Evolutionary conservation across 2,888 invertebrate species (phyloP).

Genomic region (Charanyca ferruginea): DNA sequence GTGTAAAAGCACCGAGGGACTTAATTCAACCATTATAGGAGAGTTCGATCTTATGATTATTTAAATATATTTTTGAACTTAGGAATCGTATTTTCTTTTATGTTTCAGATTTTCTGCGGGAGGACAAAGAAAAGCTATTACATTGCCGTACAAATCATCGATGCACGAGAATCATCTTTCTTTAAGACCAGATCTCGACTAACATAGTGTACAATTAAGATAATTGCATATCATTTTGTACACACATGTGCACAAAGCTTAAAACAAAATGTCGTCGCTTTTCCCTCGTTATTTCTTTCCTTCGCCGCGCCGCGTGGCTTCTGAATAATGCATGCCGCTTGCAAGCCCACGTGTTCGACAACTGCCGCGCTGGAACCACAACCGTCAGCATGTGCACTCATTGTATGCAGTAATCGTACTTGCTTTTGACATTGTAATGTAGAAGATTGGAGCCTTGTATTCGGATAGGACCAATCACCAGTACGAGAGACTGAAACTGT

Average conservation of each 20-base stretch:
- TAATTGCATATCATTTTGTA: slow-evolving; percentile 45
- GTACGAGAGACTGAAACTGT: neutral
- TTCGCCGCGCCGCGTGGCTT: slow-evolving; percentile 16
- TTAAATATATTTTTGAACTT: slow-evolving; percentile 12
- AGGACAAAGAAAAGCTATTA: neutral
- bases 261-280: slow-evolving; percentile 50
- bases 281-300: slow-evolving; percentile 51
- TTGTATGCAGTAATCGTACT: slow-evolving; percentile 3
- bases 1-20: slow-evolving; percentile 8
- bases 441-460: neutral
- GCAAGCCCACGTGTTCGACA: slow-evolving; percentile 30
- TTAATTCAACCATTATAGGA: slow-evolving; percentile 19
- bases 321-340: slow-evolving; percentile 58
- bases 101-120: neutral
- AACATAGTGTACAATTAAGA: slow-evolving; percentile 21
- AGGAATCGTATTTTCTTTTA: slow-evolving; percentile 5
- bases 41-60: neutral
- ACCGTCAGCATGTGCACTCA: slow-evolving; percentile 2
- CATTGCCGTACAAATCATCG: neutral
- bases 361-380: slow-evolving; percentile 28
- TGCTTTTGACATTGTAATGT: slow-evolving; percentile 3
- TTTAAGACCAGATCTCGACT: neutral
- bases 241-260: slow-evolving; percentile 22
- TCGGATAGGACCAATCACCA: neutral
- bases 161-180: slow-evolving; percentile 10